phyloP scores from a whole-genome alignment of 2,888 invertebrate species.

The Drosophila rubida region DNA sequence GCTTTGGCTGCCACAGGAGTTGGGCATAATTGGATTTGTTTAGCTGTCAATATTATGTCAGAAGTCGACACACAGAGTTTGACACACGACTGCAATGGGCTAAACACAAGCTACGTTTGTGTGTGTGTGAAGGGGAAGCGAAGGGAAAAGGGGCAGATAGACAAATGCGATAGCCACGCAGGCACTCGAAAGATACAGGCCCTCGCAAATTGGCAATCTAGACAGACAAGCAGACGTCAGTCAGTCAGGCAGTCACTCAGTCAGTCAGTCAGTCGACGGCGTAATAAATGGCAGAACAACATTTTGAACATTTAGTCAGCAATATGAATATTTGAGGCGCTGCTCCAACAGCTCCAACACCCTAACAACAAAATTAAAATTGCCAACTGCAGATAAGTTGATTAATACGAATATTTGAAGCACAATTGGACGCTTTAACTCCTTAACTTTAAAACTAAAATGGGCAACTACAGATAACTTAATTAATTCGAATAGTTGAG shows the following conservation, averaged over 20 bases:
- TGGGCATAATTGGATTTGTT: constrained; percentile 79
- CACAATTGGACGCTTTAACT: too few relatives aligned
- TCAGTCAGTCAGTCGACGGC: not conserved
- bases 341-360: constrained; percentile 14
- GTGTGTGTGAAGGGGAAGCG: constrained; percentile 8
- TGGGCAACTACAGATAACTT: too few relatives aligned
- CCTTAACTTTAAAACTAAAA: too few relatives aligned
- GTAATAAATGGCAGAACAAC: constrained; percentile 1
- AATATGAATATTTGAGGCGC: constrained; percentile 41
- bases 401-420: too few relatives aligned
- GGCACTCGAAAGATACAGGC: constrained; percentile 35
- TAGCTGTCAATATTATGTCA: constrained; percentile 81
- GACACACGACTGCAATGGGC: constrained; percentile 47
- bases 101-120: not conserved
- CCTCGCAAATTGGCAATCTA: constrained; percentile 32
- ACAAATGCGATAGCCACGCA: constrained; percentile 32
- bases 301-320: constrained; percentile 14
- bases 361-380: too few relatives aligned
- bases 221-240: constrained; percentile 12
- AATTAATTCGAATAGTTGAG: too few relatives aligned
- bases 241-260: not conserved
- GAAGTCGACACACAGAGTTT: constrained; percentile 74
- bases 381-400: too few relatives aligned
- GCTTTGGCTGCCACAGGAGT: constrained; percentile 49
- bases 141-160: constrained; percentile 25